A percentile compares a stretch with the other conserved stretches of the same genome.
These are phyloP conservation scores for Lampropteryx suffumata DNA, from an alignment of 2,888 invertebrate genomes.

Conservation along the genomic window DNA sequence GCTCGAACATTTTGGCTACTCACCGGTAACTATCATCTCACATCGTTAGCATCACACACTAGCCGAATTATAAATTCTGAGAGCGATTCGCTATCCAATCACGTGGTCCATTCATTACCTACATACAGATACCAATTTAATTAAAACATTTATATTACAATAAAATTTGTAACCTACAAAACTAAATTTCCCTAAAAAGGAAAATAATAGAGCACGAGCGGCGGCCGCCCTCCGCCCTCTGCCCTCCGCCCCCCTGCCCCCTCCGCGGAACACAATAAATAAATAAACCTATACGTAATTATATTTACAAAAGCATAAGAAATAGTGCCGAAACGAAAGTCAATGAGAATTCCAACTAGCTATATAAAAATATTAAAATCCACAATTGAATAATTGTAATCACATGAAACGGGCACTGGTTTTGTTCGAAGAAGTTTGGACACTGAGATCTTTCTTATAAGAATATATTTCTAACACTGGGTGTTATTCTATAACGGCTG, in stretches of 20 bases:
- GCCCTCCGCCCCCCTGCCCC: conserved; percentile 28
- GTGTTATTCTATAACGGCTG: conserved; percentile 40
- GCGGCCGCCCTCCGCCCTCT: conserved; percentile 34
- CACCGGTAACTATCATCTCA: conserved; percentile 73
- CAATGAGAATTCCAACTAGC: conserved; percentile 73
- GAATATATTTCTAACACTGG: conserved; percentile 56
- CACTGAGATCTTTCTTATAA: conserved; percentile 72
- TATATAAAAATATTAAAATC: conserved; percentile 74
- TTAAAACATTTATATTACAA: conserved; percentile 72
- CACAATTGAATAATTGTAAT: conserved; percentile 64
- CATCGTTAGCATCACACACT: conserved; percentile 57
- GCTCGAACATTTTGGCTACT: conserved; percentile 76
- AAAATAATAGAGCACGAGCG: conserved; percentile 46
- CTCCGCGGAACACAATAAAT: conserved; percentile 71
- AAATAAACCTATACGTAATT: conserved; percentile 60
- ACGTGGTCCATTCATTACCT: conserved; percentile 77
- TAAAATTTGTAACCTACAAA: conserved; percentile 82
- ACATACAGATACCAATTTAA: conserved; percentile 64
- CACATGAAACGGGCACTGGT: conserved; percentile 78
- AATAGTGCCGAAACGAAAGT: conserved; percentile 68
- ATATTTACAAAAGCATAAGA: conserved; percentile 81
- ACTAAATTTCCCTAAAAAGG: conserved; percentile 77
- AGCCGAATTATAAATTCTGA: conserved; percentile 77
- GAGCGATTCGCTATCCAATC: conserved; percentile 70
- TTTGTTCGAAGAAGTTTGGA: conserved; percentile 73